These are phyloP conservation scores for Carollia perspicillata DNA, from an alignment of 2,113 vertebrate species.

Conservation along the genomic window DNA sequence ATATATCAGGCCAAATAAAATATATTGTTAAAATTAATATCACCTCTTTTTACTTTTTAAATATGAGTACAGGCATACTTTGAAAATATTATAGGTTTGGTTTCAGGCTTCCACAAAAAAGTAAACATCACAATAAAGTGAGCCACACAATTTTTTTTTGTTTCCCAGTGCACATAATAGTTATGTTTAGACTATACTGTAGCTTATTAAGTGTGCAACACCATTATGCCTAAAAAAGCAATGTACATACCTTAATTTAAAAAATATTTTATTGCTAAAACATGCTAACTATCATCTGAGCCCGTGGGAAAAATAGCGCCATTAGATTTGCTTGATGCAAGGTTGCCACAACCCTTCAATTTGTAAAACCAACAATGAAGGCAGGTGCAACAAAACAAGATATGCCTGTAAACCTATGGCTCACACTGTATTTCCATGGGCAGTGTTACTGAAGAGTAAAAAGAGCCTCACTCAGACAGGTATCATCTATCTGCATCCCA, in stretches of 20 bases:
- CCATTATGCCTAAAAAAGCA: background rate
- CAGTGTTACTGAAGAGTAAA: background rate
- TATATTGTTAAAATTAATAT: constrained; percentile 7
- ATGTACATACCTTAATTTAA: background rate
- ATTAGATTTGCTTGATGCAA: no score
- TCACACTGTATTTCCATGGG: background rate
- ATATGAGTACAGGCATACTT: background rate
- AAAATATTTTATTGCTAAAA: background rate
- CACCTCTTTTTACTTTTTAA: background rate
- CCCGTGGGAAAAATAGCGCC: no score
- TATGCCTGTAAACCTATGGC: background rate
- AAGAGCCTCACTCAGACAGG: background rate
- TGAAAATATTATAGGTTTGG: background rate
- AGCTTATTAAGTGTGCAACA: background rate
- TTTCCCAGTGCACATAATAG: background rate
- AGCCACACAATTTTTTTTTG: background rate
- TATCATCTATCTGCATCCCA: background rate
- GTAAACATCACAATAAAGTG: background rate
- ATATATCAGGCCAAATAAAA: background rate
- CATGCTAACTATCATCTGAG: background rate
- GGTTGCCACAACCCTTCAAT: background rate
- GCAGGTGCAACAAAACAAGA: background rate
- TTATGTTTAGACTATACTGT: background rate
- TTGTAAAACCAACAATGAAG: background rate
- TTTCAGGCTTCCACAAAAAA: background rate